Evolutionary conservation across 2,888 invertebrate genomes (phyloP).

Genomic region (Lypha dubia): DNA sequence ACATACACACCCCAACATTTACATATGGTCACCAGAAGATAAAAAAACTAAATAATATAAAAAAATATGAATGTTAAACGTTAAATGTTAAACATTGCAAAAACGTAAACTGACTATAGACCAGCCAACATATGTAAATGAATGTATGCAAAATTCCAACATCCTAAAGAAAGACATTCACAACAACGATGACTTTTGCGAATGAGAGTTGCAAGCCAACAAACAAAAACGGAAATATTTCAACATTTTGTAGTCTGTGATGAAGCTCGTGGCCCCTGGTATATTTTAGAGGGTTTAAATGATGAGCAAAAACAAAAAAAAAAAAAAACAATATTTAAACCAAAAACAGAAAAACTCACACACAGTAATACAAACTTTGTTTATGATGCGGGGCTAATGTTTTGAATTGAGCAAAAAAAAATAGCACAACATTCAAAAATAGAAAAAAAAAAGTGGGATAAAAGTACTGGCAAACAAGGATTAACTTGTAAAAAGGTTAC

Average conservation of each 20-base stretch:
- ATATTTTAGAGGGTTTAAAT: neutral
- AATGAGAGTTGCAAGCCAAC: slow-evolving; percentile 9
- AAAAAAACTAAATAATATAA: neutral
- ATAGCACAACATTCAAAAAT: neutral
- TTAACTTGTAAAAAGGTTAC: slow-evolving; percentile 61
- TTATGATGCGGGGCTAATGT: neutral
- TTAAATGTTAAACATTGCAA: slow-evolving; percentile 40
- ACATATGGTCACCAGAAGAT: slow-evolving; percentile 21
- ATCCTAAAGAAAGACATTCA: slow-evolving; percentile 61
- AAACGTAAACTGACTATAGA: slow-evolving; percentile 18
- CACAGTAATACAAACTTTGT: neutral
- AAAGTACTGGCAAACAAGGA: slow-evolving; percentile 31
- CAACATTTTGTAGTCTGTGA: slow-evolving; percentile 18
- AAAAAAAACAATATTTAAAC: too few relatives aligned
- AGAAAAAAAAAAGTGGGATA: neutral
- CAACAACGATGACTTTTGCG: slow-evolving; percentile 25
- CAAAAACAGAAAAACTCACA: neutral
- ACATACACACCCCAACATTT: neutral
- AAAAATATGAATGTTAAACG: slow-evolving; percentile 58
- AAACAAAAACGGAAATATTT: neutral
- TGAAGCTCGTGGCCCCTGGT: neutral
- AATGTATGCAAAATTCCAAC: slow-evolving; percentile 44
- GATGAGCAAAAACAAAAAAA: neutral
- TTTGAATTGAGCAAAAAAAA: slow-evolving; percentile 9
- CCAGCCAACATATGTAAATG: slow-evolving; percentile 15